Base-by-base conservation (phyloP, 2,797 vertebrate genomes). In the Gobio occitaniae region DNA sequence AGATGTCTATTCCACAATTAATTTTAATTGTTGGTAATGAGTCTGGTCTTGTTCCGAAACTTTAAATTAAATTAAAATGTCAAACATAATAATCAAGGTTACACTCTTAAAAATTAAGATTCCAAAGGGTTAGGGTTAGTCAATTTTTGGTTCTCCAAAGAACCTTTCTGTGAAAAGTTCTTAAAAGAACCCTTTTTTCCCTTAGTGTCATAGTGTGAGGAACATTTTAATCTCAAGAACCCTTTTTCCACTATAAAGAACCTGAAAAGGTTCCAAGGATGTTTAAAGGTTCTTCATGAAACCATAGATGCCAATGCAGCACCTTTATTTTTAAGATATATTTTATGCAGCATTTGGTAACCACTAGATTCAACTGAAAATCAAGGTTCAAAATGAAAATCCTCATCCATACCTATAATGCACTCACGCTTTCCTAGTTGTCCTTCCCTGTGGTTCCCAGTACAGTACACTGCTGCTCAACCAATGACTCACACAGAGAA, bases 401-500 rank as follows among this genome's bases (percentile, higher is more conserved):
- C 15, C 17, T 32, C 21, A 54, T 41, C 66, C 71, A 83, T 66
- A 75, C 59, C 32, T 76, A 50, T 76, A 52, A 41, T 19, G 44
- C 29, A 75, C 68, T 82, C 52, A 59, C 70, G 13, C 17, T 76
- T 76, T 54, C 71, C 52, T 15, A 32, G 47, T 29, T 13, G 72
- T 54, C 82, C 21, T 75, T 66, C 59, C 32, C 71, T 66, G 29
- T 83, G 56, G 29, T 65, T 74, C 76, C 61, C 59, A 76, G 71
- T 32, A 76, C 59, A 75, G 71, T 50, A n/a, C 19, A 5, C 56
- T n/a, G 38, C 25, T 47, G 65, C 15, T 83, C 71, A 65, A 59
- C 11, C 72, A 77, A 19, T 78, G 74, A 69, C 63, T 69, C 82
- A 68, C 74, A 54, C 65, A 48, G 29, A 70, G 32, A 61, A 50